phyloP scores from a whole-genome alignment of 2,113 vertebrate genomes.

The Rostratula benghalensis region DNA sequence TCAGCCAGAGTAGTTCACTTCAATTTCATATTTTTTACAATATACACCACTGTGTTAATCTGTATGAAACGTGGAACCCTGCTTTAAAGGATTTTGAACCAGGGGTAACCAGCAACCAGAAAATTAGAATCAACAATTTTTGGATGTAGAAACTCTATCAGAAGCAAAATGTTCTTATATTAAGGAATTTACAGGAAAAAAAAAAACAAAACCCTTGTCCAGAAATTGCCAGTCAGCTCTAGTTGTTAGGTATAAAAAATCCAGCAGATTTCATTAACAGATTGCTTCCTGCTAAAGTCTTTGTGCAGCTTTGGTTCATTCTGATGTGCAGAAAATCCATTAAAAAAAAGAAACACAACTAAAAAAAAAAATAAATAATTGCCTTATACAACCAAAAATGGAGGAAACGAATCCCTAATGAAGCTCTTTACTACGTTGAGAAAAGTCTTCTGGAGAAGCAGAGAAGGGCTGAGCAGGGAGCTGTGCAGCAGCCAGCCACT shows the following conservation, averaged over 20 bases:
- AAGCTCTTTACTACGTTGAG: not conserved
- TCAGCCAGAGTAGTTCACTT: not conserved
- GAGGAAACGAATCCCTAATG: not conserved
- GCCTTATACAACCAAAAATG: not conserved
- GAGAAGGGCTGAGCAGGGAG: constrained; percentile 3
- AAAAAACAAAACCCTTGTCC: too few relatives aligned
- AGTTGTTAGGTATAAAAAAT: not conserved
- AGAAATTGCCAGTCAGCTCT: not conserved
- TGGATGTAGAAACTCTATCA: not conserved
- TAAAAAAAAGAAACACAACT: not conserved
- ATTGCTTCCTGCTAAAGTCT: not conserved
- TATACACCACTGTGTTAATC: not conserved
- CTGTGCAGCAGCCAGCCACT: constrained; percentile 28
- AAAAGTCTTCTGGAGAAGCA: not conserved
- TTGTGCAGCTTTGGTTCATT: not conserved
- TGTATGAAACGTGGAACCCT: not conserved
- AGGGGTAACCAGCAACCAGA: not conserved
- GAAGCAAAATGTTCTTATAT: not conserved
- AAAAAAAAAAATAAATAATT: not conserved
- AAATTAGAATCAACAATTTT: not conserved
- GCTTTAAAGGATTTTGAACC: not conserved
- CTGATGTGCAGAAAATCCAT: not conserved
- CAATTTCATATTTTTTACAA: not conserved
- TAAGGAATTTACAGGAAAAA: not conserved
- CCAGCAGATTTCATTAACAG: not conserved